Conservation (phyloP, 2,113 vertebrate species). For the Lophius piscatorius region DNA sequence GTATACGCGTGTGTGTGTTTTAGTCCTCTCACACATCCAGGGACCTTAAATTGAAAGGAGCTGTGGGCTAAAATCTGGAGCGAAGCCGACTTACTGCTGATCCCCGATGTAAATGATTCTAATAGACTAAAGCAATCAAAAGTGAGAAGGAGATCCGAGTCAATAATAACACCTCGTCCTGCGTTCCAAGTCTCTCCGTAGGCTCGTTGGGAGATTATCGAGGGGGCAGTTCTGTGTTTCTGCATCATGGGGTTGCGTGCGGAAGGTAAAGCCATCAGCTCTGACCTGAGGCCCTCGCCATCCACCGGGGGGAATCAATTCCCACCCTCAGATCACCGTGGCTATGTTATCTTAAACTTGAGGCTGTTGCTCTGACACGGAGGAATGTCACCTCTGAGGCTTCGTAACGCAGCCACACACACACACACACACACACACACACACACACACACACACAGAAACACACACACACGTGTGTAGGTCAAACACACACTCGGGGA, state of each 20-base stretch:
- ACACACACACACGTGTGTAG: constrained; percentile 40
- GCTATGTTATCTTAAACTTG: constrained; percentile 82
- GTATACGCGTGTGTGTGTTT: no score
- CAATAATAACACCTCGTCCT: constrained; percentile 4
- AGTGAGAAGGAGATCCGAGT: not conserved
- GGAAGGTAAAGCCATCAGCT: constrained; percentile 77
- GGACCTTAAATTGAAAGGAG: no score
- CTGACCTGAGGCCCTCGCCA: constrained; percentile 68
- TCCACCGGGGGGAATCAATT: constrained; percentile 76
- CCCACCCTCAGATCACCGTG: constrained; percentile 79
- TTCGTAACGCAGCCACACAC: constrained; percentile 54
- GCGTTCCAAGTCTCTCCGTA: constrained; percentile 10
- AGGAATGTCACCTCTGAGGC: constrained; percentile 77
- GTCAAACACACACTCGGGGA: constrained; percentile 52
- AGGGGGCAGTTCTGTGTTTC: constrained; percentile 48
- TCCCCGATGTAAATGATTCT: not conserved
- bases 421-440: constrained; percentile 36
- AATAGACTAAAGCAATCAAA: not conserved
- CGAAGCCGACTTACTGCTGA: no score
- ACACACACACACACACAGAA: constrained; percentile 32
- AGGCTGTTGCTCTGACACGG: constrained; percentile 74
- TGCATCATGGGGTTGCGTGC: constrained; percentile 49
- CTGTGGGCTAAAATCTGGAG: no score
- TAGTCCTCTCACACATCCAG: no score
- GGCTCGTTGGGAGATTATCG: constrained; percentile 30